Conservation (phyloP, 2,888 invertebrate species). For the Conomelus anceps region DNA sequence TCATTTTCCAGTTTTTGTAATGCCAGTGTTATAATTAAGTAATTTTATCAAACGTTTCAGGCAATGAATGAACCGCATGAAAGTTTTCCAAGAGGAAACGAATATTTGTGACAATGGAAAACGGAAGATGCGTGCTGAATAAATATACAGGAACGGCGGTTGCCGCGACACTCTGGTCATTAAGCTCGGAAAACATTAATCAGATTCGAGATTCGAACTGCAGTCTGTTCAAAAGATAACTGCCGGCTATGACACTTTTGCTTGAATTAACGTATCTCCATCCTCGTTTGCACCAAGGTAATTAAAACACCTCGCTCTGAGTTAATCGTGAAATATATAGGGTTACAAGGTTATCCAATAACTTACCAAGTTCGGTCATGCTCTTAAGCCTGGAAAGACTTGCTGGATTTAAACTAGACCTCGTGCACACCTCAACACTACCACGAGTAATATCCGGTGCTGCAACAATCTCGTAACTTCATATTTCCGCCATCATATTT, state of each 20-base stretch:
- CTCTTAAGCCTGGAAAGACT: not conserved
- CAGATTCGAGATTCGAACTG: not conserved
- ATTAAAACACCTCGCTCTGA: not conserved
- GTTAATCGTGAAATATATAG: not conserved
- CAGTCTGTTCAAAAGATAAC: not conserved
- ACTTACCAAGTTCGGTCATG: not conserved
- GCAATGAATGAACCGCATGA: not conserved
- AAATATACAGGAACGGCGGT: not conserved
- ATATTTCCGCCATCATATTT: not conserved
- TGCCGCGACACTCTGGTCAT: not conserved
- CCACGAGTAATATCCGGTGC: not conserved
- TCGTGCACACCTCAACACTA: not conserved
- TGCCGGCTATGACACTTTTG: not conserved
- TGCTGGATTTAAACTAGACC: not conserved
- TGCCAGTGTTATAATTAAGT: not conserved
- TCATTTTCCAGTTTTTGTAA: not conserved
- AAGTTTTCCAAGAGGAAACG: not conserved
- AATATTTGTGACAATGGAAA: not conserved
- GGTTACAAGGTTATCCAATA: not conserved
- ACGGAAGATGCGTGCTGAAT: not conserved
- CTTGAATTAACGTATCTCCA: not conserved
- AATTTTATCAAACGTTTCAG: not conserved
- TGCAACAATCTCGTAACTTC: not conserved
- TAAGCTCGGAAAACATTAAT: not conserved
- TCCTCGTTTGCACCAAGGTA: not conserved